Conservation (phyloP, 23 tunicate species). For the Clavelina lepadiformis region DNA sequence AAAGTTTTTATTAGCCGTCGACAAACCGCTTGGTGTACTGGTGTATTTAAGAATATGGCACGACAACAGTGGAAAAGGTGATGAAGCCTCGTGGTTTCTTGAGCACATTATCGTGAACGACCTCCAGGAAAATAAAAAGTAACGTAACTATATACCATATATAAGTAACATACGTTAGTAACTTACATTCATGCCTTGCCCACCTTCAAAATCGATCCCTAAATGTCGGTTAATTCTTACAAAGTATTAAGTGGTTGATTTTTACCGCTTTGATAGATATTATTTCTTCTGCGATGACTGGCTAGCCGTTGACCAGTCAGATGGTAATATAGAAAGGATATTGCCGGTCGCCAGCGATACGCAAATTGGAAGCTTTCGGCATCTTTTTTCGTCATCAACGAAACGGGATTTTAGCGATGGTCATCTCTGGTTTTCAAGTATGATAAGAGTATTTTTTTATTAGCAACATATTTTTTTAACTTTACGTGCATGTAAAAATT, state of each 20-base stretch:
- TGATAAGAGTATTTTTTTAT: constrained; percentile 3
- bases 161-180: no score
- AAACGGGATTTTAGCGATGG: constrained; percentile 79
- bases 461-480: constrained; percentile 1
- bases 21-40: constrained; percentile 44
- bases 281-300: constrained; percentile 77
- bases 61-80: constrained; percentile 63
- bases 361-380: constrained; percentile 43
- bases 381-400: constrained; percentile 55
- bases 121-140: constrained; percentile 64
- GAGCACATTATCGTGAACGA: constrained; percentile 50
- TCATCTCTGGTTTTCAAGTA: constrained; percentile 82
- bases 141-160: no score
- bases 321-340: constrained; percentile 55
- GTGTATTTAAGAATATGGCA: constrained; percentile 65
- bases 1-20: constrained; percentile 49
- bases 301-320: constrained; percentile 91
- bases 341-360: constrained; percentile 39
- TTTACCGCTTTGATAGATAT: constrained; percentile 7
- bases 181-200: no score
- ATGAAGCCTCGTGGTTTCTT: constrained; percentile 65
- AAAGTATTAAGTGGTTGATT: not conserved
- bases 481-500: no score
- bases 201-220: not conserved
- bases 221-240: not conserved